phyloP scores from a whole-genome alignment of 2,113 vertebrate genomes.

The Maccullochella peelii region DNA sequence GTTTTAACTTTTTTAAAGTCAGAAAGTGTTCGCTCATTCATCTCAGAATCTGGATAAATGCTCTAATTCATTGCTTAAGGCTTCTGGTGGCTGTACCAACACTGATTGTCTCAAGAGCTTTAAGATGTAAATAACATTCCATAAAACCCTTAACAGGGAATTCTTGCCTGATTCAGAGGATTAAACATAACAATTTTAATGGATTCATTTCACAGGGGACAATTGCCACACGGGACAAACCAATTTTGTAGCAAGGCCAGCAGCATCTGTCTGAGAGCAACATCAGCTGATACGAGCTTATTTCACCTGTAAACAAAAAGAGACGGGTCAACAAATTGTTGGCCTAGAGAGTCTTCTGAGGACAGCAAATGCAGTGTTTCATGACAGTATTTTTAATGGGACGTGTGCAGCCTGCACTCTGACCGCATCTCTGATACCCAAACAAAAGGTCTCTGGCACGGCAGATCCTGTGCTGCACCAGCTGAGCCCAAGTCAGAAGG shows the following conservation, averaged over 20 bases:
- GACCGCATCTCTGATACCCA: not conserved
- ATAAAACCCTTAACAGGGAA: not conserved
- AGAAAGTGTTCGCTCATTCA: too few species aligned
- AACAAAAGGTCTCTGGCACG: not conserved
- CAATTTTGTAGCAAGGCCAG: not conserved
- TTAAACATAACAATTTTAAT: not conserved
- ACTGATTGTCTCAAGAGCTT: too few species aligned
- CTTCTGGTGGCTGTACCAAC: not conserved
- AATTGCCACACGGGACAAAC: not conserved
- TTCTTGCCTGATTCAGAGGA: not conserved
- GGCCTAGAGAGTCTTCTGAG: not conserved
- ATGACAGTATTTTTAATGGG: not conserved
- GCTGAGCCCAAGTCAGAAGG: not conserved
- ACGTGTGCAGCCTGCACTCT: not conserved
- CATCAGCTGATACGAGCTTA: not conserved
- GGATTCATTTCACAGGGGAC: not conserved
- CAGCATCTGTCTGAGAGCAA: not conserved
- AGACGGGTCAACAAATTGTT: not conserved
- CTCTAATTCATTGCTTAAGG: too few species aligned
- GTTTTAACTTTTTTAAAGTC: too few species aligned
- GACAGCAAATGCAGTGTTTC: not conserved
- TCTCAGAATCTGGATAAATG: too few species aligned
- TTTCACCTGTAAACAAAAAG: not conserved
- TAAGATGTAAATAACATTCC: not conserved
- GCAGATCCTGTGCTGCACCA: not conserved